Base-by-base conservation (phyloP, 2,797 vertebrate genomes). In the Bradypodion pumilum region DNA sequence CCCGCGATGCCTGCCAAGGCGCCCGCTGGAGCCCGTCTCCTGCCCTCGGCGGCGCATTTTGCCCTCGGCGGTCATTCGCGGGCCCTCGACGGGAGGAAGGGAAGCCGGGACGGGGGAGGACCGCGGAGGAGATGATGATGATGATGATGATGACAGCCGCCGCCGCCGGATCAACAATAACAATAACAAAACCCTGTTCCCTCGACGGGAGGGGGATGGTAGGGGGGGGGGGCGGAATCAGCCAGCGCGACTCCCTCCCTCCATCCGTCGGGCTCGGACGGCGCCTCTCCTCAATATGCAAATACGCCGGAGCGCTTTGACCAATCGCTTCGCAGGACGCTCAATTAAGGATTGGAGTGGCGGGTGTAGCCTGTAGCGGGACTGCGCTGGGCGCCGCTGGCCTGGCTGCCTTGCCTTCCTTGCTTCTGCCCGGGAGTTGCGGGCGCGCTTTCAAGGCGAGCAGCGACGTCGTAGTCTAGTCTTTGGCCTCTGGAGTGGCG, bases 51-150 rank as follows among this genome's bases (percentile, higher is more conserved):
- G 78, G 90, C 81, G 92, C 94, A 94, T 92, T 90, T n/a, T n/a
- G n/a, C 93, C 92, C 90, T 92, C 90, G 91, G 94, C 93, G 86
- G 93, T 83, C 88, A 27, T 90, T 80, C 86, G 83, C 90, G 88
- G 86, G 85, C 85, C 56, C 27, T n/a, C 35, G 77, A 7, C 35
- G 44, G 32, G 42, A 29, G 44, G 49, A 87, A 29, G 76, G 87
- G 25, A 85, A 87, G 81, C 65, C 3, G 74, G 86, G 8, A 4
- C 2, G 1, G 9, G 68, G 85, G n/a, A 4, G 16, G 63, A 21
- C 56, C 8, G 21, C 12, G 52, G n/a, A n/a, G n/a, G n/a, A n/a
- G n/a, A n/a, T n/a, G n/a, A n/a, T n/a, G n/a, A n/a, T n/a, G n/a
- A n/a, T n/a, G n/a, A n/a, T n/a, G n/a, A n/a, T n/a, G n/a, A n/a